Evolutionary conservation across 2,113 vertebrate species (phyloP).

Genomic region (Epinephelus moara): DNA sequence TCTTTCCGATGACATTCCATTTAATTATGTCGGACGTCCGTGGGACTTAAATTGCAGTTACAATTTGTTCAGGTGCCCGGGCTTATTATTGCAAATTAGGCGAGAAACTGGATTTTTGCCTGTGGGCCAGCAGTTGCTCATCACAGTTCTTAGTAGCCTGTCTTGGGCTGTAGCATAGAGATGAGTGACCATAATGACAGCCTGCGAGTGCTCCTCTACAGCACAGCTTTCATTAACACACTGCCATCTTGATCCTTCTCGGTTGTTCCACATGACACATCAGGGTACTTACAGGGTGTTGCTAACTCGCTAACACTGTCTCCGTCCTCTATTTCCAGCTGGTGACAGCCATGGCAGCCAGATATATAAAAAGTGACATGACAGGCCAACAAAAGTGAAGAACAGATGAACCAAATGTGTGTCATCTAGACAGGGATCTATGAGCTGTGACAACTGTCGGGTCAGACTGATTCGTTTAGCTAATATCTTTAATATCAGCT

Average conservation of each 20-base stretch:
- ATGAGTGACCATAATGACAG: slow-evolving; percentile 67
- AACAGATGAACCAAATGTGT: slow-evolving; percentile 45
- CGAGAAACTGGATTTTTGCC: slow-evolving; percentile 51
- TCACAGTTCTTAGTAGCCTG: slow-evolving; percentile 40
- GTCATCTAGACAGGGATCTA: slow-evolving; percentile 21
- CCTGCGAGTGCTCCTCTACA: slow-evolving; percentile 41
- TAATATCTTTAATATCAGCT: slow-evolving; percentile 20
- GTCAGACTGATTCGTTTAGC: slow-evolving; percentile 16
- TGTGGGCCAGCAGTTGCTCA: slow-evolving; percentile 46
- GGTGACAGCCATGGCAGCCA: slow-evolving; percentile 36
- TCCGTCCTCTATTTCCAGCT: slow-evolving; percentile 55
- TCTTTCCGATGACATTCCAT: slow-evolving; percentile 27
- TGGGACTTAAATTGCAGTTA: slow-evolving; percentile 26
- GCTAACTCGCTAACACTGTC: slow-evolving; percentile 53
- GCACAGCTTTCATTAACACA: slow-evolving; percentile 51
- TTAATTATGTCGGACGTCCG: neutral
- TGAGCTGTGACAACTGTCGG: slow-evolving; percentile 31
- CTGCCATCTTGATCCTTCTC: slow-evolving; percentile 60
- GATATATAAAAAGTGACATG: slow-evolving; percentile 42
- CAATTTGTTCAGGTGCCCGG: slow-evolving; percentile 49
- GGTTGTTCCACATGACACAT: slow-evolving; percentile 48
- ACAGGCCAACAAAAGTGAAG: slow-evolving; percentile 23
- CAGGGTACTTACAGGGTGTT: slow-evolving; percentile 43
- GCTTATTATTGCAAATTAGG: slow-evolving; percentile 61
- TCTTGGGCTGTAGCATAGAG: slow-evolving; percentile 35